These are phyloP conservation scores for Lepidostoma basale DNA, from an alignment of 1,140 invertebrate genomes.

Conservation along the genomic window DNA sequence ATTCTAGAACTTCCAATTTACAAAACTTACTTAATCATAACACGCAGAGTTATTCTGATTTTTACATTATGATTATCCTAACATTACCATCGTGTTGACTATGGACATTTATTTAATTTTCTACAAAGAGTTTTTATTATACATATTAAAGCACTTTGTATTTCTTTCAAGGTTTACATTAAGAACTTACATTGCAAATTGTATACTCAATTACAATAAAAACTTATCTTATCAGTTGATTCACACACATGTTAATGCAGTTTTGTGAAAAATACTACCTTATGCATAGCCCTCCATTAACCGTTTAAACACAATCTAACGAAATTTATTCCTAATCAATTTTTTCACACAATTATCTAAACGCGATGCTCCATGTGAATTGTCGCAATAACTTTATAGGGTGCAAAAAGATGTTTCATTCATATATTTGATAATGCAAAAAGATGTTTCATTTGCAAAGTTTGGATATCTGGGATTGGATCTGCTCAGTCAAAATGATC, in stretches of 20 bases:
- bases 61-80: constrained; percentile 11
- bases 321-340: too few species aligned
- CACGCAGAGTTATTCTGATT: not conserved
- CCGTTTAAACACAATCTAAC: too few species aligned
- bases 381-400: too few species aligned
- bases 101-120: constrained; percentile 29
- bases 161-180: constrained; percentile 39
- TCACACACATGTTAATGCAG: constrained; percentile 4
- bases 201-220: constrained; percentile 39
- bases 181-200: constrained; percentile 44
- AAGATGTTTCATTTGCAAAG: too few species aligned
- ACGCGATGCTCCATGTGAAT: too few species aligned
- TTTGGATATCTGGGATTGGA: too few species aligned
- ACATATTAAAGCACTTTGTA: constrained; percentile 47
- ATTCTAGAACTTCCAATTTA: too few species aligned
- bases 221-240: constrained; percentile 18
- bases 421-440: too few species aligned
- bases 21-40: not conserved
- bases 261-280: constrained; percentile 4
- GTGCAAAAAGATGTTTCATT: too few species aligned
- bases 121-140: constrained; percentile 42
- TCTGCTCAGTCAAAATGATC: too few species aligned
- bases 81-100: constrained; percentile 3
- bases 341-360: too few species aligned
- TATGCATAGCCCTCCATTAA: too few species aligned